Evolutionary conservation across 2,888 invertebrate species (phyloP).

Genomic region (Aphidius colemani): DNA sequence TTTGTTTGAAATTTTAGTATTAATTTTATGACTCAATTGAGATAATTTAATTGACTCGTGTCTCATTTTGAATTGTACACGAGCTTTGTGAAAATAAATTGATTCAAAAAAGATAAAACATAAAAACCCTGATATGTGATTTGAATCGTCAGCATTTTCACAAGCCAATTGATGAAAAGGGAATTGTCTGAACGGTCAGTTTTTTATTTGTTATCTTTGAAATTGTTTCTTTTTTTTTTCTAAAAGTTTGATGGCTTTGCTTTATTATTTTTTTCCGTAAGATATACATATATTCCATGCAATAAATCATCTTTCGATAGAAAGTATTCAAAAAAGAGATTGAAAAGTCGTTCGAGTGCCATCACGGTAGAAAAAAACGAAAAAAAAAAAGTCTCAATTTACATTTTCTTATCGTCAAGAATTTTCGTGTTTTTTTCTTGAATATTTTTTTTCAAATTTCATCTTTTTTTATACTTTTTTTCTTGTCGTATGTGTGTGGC

Average conservation of each 20-base stretch:
- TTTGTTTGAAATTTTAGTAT: slow-evolving; percentile 34
- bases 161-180: no score
- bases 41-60: slow-evolving; percentile 19
- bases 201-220: no score
- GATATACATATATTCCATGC: slow-evolving; percentile 2
- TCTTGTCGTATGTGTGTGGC: slow-evolving; percentile 20
- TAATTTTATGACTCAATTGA: slow-evolving; percentile 29
- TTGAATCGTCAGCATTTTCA: no score
- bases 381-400: slow-evolving; percentile 34
- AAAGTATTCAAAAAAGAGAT: slow-evolving; percentile 9
- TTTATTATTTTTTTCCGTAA: no score
- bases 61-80: no score
- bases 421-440: slow-evolving; percentile 19
- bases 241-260: no score
- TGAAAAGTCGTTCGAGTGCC: slow-evolving; percentile 31
- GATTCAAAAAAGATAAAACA: no score
- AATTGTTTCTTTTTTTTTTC: no score
- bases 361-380: slow-evolving; percentile 26
- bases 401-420: slow-evolving; percentile 35
- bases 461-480: slow-evolving; percentile 1
- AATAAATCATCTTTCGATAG: neutral
- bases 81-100: no score
- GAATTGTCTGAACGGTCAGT: no score
- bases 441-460: neutral
- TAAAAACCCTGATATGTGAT: no score